Percentiles rank a stretch among this genome's conserved stretches.
phyloP scores from a whole-genome alignment of 30 jellyfish, hydroid and myxozoan species.

The Pseudorhiza aurosa region DNA sequence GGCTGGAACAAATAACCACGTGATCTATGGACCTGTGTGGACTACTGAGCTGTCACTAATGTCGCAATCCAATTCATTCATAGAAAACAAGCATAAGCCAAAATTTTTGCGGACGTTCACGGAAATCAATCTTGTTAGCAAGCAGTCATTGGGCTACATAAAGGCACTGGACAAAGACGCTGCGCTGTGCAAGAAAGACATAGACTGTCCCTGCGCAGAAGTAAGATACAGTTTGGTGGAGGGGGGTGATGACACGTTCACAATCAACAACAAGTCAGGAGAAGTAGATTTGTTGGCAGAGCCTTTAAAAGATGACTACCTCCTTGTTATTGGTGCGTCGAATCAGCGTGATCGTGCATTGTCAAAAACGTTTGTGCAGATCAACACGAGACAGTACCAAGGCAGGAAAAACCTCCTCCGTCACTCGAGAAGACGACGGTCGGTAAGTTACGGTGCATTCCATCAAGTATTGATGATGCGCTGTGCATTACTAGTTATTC shows the following conservation, averaged over 20 bases:
- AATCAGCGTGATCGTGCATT: neutral
- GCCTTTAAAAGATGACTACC: conserved; percentile 48
- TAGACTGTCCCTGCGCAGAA: conserved; percentile 67
- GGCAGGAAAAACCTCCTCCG: neutral
- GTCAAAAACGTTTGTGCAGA: conserved; percentile 15
- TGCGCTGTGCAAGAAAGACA: conserved; percentile 17
- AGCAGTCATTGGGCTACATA: conserved; percentile 24
- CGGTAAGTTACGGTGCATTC: conserved; percentile 46
- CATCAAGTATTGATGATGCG: too few relatives aligned
- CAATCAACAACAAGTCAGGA: conserved; percentile 17
- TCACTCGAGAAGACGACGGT: conserved; percentile 40
- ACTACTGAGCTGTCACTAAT: too few relatives aligned
- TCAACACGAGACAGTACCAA: conserved; percentile 33
- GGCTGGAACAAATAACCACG: too few relatives aligned
- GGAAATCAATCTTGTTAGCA: conserved; percentile 1
- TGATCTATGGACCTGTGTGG: too few relatives aligned
- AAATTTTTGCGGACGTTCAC: neutral
- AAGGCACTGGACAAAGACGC: conserved; percentile 52
- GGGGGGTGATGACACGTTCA: conserved; percentile 52
- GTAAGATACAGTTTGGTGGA: conserved; percentile 18
- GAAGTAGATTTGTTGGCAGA: conserved; percentile 28
- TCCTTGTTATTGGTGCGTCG: conserved; percentile 51
- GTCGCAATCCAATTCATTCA: too few relatives aligned
- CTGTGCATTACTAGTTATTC: too few relatives aligned
- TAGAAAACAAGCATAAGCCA: conserved; percentile 38